A percentile compares a stretch with the other conserved stretches of the same genome.
Conservation (phyloP, 2,888 invertebrate species). For the Coremacera marginata region DNA sequence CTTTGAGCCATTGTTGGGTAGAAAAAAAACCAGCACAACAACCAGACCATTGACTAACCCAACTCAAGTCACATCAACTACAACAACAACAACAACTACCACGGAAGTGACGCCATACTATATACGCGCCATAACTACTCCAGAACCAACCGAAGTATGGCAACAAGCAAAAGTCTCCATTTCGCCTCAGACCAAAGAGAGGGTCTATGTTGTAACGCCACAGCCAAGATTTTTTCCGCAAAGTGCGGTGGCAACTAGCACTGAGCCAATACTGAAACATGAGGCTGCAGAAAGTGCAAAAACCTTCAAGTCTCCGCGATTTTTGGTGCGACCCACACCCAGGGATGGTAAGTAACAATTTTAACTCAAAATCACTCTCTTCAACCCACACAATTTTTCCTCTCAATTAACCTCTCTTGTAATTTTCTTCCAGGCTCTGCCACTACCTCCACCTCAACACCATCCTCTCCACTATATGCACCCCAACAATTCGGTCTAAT, state of each 20-base stretch:
- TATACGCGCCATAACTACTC: conserved; percentile 46
- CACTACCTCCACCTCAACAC: neutral
- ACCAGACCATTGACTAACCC: conserved; percentile 43
- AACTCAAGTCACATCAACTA: conserved; percentile 43
- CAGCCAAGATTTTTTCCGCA: conserved; percentile 70
- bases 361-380: neutral
- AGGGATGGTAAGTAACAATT: conserved; percentile 63
- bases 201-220: conserved; percentile 86
- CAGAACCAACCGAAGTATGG: conserved; percentile 71
- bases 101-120: conserved; percentile 67
- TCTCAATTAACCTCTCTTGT: neutral
- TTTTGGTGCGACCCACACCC: conserved; percentile 73
- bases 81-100: conserved; percentile 64
- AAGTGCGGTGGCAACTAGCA: conserved; percentile 38
- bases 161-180: conserved; percentile 78
- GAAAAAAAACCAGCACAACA: conserved; percentile 41
- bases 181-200: conserved; percentile 83
- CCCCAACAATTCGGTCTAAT: conserved; percentile 71
- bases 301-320: conserved; percentile 69
- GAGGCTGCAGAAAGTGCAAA: conserved; percentile 31
- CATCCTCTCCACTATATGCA: conserved; percentile 53
- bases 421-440: conserved; percentile 10
- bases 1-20: conserved; percentile 47
- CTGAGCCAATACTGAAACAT: conserved; percentile 29
- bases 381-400: neutral